Evolutionary conservation across 2,113 vertebrate genomes (phyloP).

Genomic region (Podocnemis expansa): DNA sequence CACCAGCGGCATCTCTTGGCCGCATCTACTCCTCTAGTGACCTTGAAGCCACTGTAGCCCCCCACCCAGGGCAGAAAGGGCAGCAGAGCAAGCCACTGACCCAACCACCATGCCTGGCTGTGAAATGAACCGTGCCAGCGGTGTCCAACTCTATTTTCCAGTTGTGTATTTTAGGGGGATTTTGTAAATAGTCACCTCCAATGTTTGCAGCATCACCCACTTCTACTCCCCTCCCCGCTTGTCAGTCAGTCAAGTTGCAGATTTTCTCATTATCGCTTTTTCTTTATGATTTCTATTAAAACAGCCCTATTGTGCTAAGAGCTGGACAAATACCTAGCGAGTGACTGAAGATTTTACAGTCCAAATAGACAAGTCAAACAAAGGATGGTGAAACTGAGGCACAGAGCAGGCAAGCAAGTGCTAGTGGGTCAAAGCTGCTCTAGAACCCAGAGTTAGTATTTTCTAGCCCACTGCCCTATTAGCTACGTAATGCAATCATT

Average conservation of each 20-base stretch:
- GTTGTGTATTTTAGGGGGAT: background rate
- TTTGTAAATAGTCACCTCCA: no score
- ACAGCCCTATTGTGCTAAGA: background rate
- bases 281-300: background rate
- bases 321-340: background rate
- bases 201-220: no score
- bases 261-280: background rate
- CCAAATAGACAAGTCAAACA: background rate
- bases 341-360: background rate
- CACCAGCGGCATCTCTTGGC: background rate
- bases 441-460: accelerated
- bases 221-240: no score
- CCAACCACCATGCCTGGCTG: no score
- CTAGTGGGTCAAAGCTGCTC: background rate
- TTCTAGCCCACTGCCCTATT: background rate
- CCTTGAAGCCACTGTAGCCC: background rate
- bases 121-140: no score
- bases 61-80: background rate
- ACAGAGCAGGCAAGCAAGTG: accelerated
- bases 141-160: no score
- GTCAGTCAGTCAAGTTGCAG: background rate
- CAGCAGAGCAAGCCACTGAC: no score
- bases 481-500: background rate
- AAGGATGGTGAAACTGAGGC: background rate
- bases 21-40: background rate